Evolutionary conservation across 2,888 invertebrate species (phyloP), one percentile per base, ranked within the genome.

Genomic region (Pammene fasciana): DNA sequence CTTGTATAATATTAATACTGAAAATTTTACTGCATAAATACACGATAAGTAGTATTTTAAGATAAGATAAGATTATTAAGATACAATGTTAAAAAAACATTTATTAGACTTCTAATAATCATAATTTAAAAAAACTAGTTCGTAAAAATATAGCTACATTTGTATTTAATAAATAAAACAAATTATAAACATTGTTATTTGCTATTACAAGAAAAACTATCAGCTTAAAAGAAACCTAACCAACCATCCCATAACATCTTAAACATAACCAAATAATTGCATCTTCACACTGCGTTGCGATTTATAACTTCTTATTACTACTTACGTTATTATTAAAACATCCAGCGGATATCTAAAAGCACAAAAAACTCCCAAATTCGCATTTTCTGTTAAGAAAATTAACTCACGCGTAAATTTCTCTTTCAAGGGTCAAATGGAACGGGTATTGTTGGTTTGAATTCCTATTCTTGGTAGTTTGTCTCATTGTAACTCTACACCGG

Each of bases 341-440:
- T 70, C 65, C 60, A 64, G 5, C 50, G 14, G 56, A 46, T 55
- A 45, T 60, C 11, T 26, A 64, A 56, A 72, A 73, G 73, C 75
- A 73, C 72, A 78, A 76, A 76, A 76, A 72, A 73, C 52, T 34
- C 72, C 73, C 75, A 80, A 80, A 78, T 77, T 75, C 71, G 66
- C 74, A 73, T 77, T 70, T 71, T 68, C 60, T 77, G 55, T 80
- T 77, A 79, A 80, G 75, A 78, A 83, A 86, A 87, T 86, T 83
- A 86, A 84, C 82, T 87, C 86, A 87, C 75, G 86, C 88, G 88
- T 87, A 76, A 88, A 88, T 85, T 84, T 83, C 76, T 79, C 80
- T 80, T 83, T 78, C 76, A 73, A 75, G 76, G 81, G 78, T 82
- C 80, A 81, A 82, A 84, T 80, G 76, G 78, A 79, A 75, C 73